These are phyloP conservation scores for Callipepla squamata DNA, from an alignment of 2,113 vertebrate genomes.

Conservation along the genomic window DNA sequence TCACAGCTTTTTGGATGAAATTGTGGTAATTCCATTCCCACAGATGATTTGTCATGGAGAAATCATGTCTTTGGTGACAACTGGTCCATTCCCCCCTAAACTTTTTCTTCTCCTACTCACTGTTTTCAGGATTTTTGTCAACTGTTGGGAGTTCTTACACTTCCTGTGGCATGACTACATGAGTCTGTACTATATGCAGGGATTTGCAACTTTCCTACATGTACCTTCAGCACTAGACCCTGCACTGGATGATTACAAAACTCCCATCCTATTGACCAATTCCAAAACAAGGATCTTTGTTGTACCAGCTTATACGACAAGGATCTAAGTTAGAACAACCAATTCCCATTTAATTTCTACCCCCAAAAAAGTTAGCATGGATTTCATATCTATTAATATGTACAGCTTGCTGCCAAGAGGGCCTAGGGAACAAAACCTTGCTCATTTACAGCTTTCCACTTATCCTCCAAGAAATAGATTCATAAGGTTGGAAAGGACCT, in stretches of 20 bases:
- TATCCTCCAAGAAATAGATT: background rate
- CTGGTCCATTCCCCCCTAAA: background rate
- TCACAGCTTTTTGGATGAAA: background rate
- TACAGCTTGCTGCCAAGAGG: background rate
- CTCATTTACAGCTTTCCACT: background rate
- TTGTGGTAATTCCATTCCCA: background rate
- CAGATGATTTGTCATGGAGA: background rate
- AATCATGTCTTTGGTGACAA: background rate
- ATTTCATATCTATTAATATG: background rate
- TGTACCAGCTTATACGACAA: background rate
- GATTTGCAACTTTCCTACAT: background rate
- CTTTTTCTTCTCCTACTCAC: background rate
- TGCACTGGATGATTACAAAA: rapidly evolving
- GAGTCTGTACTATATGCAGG: background rate
- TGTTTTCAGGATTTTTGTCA: background rate
- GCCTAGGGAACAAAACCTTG: background rate
- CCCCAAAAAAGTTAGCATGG: background rate
- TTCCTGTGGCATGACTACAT: rapidly evolving
- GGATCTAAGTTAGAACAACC: background rate
- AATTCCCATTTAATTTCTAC: background rate
- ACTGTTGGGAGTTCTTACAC: background rate
- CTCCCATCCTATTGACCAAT: background rate
- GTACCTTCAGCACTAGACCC: background rate
- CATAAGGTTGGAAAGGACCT: no score
- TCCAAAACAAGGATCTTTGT: background rate